Evolutionary conservation across 2,888 invertebrate species (phyloP).

Genomic region (Nineta flava): DNA sequence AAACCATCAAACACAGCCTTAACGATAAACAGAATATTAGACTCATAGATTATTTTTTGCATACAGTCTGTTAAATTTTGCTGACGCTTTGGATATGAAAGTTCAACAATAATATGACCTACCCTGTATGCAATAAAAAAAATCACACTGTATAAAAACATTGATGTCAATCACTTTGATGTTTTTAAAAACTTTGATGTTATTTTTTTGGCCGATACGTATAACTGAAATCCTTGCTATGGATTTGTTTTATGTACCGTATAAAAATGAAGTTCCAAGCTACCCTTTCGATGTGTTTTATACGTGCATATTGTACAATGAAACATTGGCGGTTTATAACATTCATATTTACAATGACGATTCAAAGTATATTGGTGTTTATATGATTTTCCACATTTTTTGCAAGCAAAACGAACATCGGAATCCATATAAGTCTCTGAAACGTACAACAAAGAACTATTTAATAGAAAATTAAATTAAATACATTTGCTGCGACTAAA

Average conservation of each 20-base stretch:
- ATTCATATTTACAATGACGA: constrained; percentile 29
- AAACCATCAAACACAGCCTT: too few relatives aligned
- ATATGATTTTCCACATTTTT: constrained; percentile 22
- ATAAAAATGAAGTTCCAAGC: neutral
- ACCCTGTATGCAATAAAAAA: too few relatives aligned
- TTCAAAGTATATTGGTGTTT: constrained; percentile 21
- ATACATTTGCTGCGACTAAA: neutral
- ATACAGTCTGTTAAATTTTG: too few relatives aligned
- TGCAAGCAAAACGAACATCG: constrained; percentile 22
- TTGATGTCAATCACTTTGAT: too few relatives aligned
- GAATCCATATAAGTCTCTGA: neutral
- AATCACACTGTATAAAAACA: too few relatives aligned
- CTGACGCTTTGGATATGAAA: too few relatives aligned
- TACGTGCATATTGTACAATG: constrained; percentile 21
- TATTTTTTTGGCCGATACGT: too few relatives aligned
- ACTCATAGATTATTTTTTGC: too few relatives aligned
- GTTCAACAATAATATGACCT: too few relatives aligned
- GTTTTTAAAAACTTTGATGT: too few relatives aligned
- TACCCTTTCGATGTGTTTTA: constrained; percentile 13
- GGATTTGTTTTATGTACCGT: neutral
- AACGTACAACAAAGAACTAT: neutral
- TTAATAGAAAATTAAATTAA: neutral
- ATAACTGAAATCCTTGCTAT: too few relatives aligned
- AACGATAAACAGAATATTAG: too few relatives aligned
- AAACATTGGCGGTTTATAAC: constrained; percentile 24